Evolutionary conservation across 2,797 vertebrate species (phyloP).

Genomic region (Anisognathus igniventris): DNA sequence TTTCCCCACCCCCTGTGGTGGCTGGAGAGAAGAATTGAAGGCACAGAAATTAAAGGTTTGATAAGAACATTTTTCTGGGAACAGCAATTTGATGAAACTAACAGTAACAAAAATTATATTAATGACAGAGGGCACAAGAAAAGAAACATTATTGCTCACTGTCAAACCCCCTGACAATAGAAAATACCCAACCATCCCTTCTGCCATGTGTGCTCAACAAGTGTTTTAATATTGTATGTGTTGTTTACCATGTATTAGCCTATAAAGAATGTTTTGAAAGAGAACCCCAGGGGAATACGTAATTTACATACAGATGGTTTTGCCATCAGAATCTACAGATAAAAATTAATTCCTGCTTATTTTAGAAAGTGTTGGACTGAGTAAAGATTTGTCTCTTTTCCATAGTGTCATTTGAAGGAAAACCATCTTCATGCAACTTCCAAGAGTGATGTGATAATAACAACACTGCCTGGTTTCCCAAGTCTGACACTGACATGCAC

Average conservation of each 20-base stretch:
- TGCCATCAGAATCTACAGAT: not conserved
- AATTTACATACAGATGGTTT: not conserved
- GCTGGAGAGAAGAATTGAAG: not conserved
- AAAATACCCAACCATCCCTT: not conserved
- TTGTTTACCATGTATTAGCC: not conserved
- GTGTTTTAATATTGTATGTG: not conserved
- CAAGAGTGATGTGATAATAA: not conserved
- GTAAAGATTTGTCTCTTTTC: not conserved
- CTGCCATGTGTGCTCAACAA: not conserved
- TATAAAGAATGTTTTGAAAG: not conserved
- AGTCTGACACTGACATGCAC: not conserved
- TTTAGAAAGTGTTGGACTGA: not conserved
- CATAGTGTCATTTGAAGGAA: not conserved
- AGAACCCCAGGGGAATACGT: not conserved
- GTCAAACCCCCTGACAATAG: fast-evolving
- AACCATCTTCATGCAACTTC: not conserved
- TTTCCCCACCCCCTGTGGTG: not conserved
- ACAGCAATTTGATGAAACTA: not conserved
- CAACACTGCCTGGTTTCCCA: not conserved
- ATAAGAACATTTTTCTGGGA: not conserved
- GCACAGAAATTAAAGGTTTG: not conserved
- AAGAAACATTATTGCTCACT: not conserved
- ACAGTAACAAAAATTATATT: fast-evolving
- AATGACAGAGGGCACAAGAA: not conserved
- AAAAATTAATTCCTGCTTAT: not conserved